These are phyloP conservation scores for Drusus annulatus DNA, from an alignment of 1,140 invertebrate species.

Conservation along the genomic window DNA sequence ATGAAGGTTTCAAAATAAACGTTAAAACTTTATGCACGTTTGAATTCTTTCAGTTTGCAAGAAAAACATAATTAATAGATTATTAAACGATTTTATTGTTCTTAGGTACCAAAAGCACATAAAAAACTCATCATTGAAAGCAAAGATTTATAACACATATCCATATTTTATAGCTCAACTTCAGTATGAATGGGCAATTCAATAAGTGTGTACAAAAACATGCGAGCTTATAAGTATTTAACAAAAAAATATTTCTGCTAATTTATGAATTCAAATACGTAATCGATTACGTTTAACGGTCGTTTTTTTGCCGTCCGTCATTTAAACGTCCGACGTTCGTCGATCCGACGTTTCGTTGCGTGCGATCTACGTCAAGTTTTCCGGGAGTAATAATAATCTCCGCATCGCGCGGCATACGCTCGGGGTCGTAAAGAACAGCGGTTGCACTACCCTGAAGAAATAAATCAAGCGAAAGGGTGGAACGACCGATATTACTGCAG, in stretches of 20 bases:
- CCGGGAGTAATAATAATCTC: not conserved
- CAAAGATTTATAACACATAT: not conserved
- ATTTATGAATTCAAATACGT: slow-evolving; percentile 19
- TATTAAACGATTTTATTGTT: too few species aligned
- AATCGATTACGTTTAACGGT: slow-evolving; percentile 15
- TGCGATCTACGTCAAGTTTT: not conserved
- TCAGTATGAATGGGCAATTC: not conserved
- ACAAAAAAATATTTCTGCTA: not conserved
- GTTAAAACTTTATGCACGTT: too few species aligned
- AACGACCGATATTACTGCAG: not conserved
- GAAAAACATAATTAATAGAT: too few species aligned
- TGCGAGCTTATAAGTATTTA: not conserved
- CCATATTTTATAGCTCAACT: not conserved
- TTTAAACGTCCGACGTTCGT: too few species aligned
- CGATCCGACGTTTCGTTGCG: too few species aligned
- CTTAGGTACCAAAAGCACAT: too few species aligned
- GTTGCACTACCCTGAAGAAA: slow-evolving; percentile 8
- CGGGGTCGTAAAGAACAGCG: slow-evolving; percentile 21
- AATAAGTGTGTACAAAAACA: too few species aligned
- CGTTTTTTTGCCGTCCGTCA: not conserved
- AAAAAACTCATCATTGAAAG: not conserved
- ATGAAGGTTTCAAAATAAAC: too few species aligned
- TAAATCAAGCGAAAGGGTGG: slow-evolving; percentile 23
- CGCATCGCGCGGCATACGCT: not conserved
- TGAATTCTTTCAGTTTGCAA: too few species aligned